A percentile compares a stretch with the other conserved stretches of the same genome.
phyloP scores from a whole-genome alignment of 2,888 invertebrate genomes.

The Lamellibrachia columna region DNA sequence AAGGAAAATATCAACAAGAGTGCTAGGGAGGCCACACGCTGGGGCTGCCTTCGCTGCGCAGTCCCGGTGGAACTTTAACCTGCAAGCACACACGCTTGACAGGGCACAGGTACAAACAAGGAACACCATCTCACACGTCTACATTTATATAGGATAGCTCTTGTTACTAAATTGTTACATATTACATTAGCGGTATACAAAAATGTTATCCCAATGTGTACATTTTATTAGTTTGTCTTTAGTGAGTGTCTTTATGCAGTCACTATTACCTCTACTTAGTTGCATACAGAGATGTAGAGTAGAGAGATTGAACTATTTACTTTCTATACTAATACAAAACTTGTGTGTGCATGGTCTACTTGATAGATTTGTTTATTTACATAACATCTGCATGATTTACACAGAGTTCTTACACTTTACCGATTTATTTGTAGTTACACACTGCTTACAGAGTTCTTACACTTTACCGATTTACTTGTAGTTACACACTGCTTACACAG shows the following conservation, averaged over 20 bases:
- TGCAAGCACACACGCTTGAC: conserved; percentile 43
- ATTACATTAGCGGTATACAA: neutral
- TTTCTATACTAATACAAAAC: neutral
- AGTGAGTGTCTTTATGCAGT: too few species aligned
- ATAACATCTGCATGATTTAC: too few species aligned
- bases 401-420: too few species aligned
- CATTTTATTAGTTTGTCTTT: too few species aligned
- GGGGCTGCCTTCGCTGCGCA: conserved; percentile 92
- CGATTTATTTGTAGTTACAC: neutral
- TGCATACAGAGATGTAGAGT: neutral
- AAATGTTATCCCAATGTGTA: neutral
- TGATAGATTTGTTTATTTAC: neutral
- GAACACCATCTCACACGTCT: neutral
- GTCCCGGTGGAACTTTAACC: conserved; percentile 70
- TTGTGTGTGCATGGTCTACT: neutral
- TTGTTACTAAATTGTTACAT: neutral
- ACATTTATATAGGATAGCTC: neutral
- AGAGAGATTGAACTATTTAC: neutral
- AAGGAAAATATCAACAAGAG: conserved; percentile 81
- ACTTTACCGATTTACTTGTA: neutral
- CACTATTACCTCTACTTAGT: too few species aligned
- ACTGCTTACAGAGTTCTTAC: neutral
- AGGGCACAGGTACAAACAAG: neutral
- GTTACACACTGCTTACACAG: too few species aligned
- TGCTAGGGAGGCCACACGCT: conserved; percentile 87